Base-by-base conservation (phyloP, 1,140 invertebrate species). In the Apis florea region DNA sequence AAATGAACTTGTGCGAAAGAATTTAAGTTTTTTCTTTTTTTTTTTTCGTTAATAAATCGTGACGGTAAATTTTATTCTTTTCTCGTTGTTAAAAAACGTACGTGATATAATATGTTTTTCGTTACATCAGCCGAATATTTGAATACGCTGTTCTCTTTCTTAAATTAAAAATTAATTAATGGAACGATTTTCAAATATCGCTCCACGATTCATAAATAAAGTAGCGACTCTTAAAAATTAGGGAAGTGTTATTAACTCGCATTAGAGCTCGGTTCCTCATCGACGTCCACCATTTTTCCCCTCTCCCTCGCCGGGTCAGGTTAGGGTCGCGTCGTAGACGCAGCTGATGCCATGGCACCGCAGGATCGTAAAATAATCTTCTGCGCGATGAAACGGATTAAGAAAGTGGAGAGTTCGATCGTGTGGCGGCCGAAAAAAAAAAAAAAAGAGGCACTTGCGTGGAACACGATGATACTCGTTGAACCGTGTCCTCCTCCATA, bases 171-270 rank as follows among this genome's bases (percentile, higher is more conserved):
- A 40, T 40, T 40, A 40, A 5, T 40, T 40, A 40, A 40, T 40
- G 31, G 31, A 40, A 40, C 31, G 31, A 5, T 40, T 40, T 40
- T 5, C 0, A 84, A 84, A 88, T 88, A 88, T 86, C 77, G 61
- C 63, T 77, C 73, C 51, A 79, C 67, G 73, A 53, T 53, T 12
- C 66, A 86, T 83, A 91, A 91, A 91, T 91, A 90, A 91, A 89
- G 88, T 89, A 91, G 89, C 79, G 85, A 85, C 76, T 85, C 88
- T 89, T 90, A 87, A 90, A 90, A 91, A 91, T 89, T 89, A 89
- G 90, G 90, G 90, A 90, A 88, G 90, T 91, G 89, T 89, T 90
- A 90, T 91, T 91, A 92, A 92, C 90, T 91, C 88, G 82, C 88
- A 90, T 91, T 90, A 92, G 89, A 89, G 89, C 85, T 83, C 88